Base-by-base conservation (phyloP, 2,888 invertebrate species). In the Amorpha juglandis region DNA sequence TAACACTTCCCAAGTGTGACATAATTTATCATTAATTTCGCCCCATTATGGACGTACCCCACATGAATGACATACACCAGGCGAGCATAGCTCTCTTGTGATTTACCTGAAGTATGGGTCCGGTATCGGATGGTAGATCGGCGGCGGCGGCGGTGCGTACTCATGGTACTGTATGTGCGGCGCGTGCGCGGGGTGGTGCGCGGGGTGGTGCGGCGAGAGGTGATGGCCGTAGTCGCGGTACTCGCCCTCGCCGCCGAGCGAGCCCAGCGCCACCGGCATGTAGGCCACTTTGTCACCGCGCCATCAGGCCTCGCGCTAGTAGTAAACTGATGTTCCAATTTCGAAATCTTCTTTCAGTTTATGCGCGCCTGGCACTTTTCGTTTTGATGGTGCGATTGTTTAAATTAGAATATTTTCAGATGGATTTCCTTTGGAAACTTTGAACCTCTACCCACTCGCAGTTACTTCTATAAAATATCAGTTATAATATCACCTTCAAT, bases 201-300 rank as follows among this genome's bases (percentile, higher is more conserved):
- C 79, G 74, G 88, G 79, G 74, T 78, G 85, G 78, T 90, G 92
- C 86, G 89, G 91, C 89, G 91, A 91, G 89, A 92, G 88, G 86
- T 88, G 89, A 81, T 89, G 90, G 81, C 80, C 79, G 86, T 88
- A 92, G 82, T 88, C 90, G 72, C 88, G 94, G 93, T 91, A 93
- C 94, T 94, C 94, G 94, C 94, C 93, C 93, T 94, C 94, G 94
- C 95, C 94, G 93, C 93, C 94, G 91, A 94, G 92, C 93, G 94
- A 94, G 94, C 94, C 94, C 94, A 94, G 93, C 92, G 93, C 94
- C 90, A 94, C 94, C 76, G 92, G 94, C 95, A 94, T 94, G 93
- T 94, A 95, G 90, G 94, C 95, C 95, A 95, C 95, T 81, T 93
- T 94, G 94, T 94, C 94, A 94, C 94, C 94, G 93, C 88, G 89